phyloP scores from a whole-genome alignment of 2,888 invertebrate species.

The Bibio marci region DNA sequence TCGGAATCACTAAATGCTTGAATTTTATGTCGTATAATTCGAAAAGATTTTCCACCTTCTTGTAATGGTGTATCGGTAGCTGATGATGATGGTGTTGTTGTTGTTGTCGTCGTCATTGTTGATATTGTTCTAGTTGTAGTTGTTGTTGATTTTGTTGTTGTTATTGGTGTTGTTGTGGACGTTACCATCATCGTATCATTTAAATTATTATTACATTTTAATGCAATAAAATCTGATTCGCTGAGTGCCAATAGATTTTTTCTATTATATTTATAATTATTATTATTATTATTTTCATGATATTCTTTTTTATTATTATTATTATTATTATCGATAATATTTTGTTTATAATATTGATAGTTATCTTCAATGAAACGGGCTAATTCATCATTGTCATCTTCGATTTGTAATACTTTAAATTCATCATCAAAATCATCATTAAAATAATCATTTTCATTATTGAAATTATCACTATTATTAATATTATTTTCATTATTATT shows the following conservation, averaged over 20 bases:
- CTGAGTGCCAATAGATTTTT: slow-evolving; percentile 15
- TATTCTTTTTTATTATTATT: slow-evolving; percentile 7
- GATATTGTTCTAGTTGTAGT: too few relatives aligned
- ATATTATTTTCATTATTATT: too few relatives aligned
- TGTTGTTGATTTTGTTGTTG: background rate
- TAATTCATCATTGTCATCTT: slow-evolving; percentile 28
- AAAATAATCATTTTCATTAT: too few relatives aligned
- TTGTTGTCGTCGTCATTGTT: too few relatives aligned
- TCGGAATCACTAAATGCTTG: slow-evolving; percentile 4
- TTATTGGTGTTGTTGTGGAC: too few relatives aligned
- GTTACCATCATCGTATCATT: too few relatives aligned
- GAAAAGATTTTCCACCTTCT: too few relatives aligned
- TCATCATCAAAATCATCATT: slow-evolving; percentile 2
- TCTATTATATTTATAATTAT: background rate
- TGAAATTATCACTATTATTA: too few relatives aligned
- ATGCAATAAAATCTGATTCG: background rate
- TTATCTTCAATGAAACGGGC: slow-evolving; percentile 29
- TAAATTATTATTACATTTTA: background rate
- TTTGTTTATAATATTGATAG: slow-evolving; percentile 25
- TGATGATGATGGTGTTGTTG: background rate
- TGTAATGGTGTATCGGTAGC: background rate
- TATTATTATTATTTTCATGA: slow-evolving; percentile 4
- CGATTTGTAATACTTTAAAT: slow-evolving; percentile 20
- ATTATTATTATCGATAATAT: too few relatives aligned
- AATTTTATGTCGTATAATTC: too few relatives aligned